These are phyloP conservation scores for Diaperis boleti DNA, from an alignment of 2,888 invertebrate genomes.

Conservation along the genomic window DNA sequence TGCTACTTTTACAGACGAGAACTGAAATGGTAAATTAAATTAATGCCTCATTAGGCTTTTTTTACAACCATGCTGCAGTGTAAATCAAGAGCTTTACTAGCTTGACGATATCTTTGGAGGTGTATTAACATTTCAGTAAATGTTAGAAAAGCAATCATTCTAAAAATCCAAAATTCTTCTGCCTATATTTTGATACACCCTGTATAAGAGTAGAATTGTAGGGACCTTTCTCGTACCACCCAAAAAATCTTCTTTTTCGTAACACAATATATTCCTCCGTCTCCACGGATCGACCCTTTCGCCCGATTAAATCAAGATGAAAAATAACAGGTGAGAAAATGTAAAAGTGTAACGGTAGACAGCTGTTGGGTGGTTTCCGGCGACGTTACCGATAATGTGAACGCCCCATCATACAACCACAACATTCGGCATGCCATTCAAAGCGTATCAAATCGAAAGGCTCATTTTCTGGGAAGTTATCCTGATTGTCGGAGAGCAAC, in stretches of 20 bases:
- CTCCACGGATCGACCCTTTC: background rate
- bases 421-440: constrained; percentile 44
- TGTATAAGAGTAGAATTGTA: too few relatives aligned
- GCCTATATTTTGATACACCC: too few relatives aligned
- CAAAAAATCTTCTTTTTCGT: too few relatives aligned
- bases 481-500: constrained; percentile 54
- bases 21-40: constrained; percentile 8
- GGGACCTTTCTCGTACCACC: too few relatives aligned
- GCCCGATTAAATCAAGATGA: constrained; percentile 11
- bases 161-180: too few relatives aligned
- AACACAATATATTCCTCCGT: background rate
- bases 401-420: constrained; percentile 22
- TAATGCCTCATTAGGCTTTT: constrained; percentile 1
- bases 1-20: constrained; percentile 9
- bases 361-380: constrained; percentile 35
- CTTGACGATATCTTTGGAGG: too few relatives aligned
- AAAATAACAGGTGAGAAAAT: constrained; percentile 34
- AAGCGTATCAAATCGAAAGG: constrained; percentile 41
- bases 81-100: too few relatives aligned
- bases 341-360: constrained; percentile 19
- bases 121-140: too few relatives aligned
- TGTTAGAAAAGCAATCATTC: too few relatives aligned
- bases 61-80: background rate
- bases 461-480: constrained; percentile 55
- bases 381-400: constrained; percentile 36